Conservation (phyloP, 2,797 vertebrate genomes). For the Odontamblyopus rebecca region DNA sequence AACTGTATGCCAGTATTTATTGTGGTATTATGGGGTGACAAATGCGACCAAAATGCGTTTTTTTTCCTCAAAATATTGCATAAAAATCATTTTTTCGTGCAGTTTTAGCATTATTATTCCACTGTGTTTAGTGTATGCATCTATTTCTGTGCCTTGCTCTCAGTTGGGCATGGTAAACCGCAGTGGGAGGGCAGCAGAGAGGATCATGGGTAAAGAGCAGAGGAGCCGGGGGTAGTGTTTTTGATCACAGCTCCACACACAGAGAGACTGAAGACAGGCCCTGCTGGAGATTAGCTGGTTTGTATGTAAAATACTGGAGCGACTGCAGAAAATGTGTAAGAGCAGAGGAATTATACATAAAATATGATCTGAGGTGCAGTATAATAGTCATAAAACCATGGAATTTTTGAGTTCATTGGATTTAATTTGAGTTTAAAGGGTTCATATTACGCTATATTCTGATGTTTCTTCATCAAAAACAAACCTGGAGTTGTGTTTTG, state of each 20-base stretch:
- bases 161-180: conserved; percentile 10
- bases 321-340: conserved; percentile 30
- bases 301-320: not conserved
- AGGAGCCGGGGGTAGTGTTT: conserved; percentile 7
- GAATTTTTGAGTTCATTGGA: too few species aligned
- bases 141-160: not conserved
- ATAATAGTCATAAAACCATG: too few species aligned
- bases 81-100: not conserved
- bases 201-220: conserved; percentile 11
- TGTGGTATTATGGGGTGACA: too few species aligned
- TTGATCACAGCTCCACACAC: conserved; percentile 30
- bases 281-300: conserved; percentile 24
- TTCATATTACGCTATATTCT: too few species aligned
- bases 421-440: too few species aligned
- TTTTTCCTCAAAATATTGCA: not conserved
- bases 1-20: too few species aligned
- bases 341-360: conserved; percentile 14
- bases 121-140: not conserved
- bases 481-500: too few species aligned
- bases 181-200: conserved; percentile 12
- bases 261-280: conserved; percentile 11
- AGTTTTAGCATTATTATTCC: not conserved
- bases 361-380: conserved; percentile 5
- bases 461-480: too few species aligned
- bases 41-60: too few species aligned